Evolutionary conservation across 2,888 invertebrate genomes (phyloP).

Genomic region (Crematogaster levior): DNA sequence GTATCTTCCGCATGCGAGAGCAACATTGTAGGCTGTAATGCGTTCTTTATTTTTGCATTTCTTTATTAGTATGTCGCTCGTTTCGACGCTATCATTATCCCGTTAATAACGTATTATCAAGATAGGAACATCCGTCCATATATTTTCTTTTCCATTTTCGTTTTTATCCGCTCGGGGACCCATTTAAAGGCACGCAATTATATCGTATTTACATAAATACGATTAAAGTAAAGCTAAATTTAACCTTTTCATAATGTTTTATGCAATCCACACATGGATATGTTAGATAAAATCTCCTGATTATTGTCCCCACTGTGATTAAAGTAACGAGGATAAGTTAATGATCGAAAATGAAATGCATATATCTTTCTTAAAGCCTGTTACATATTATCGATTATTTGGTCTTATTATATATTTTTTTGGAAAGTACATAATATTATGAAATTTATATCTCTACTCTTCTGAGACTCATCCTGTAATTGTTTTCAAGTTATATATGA

Average conservation of each 20-base stretch:
- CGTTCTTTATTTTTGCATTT: slow-evolving; percentile 24
- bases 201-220: slow-evolving; percentile 14
- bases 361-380: not conserved
- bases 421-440: not conserved
- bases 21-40: slow-evolving; percentile 20
- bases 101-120: slow-evolving; percentile 35
- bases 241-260: not conserved
- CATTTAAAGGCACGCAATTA: slow-evolving; percentile 2
- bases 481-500: not conserved
- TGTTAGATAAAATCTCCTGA: slow-evolving; percentile 4
- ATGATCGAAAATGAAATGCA: not conserved
- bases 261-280: not conserved
- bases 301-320: slow-evolving; percentile 10
- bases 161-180: not conserved
- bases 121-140: not conserved
- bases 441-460: not conserved
- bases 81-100: slow-evolving; percentile 7
- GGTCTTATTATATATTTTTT: not conserved
- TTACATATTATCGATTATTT: not conserved
- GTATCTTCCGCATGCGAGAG: slow-evolving; percentile 10
- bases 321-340: not conserved
- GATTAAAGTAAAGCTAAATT: not conserved
- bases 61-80: slow-evolving; percentile 5
- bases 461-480: not conserved
- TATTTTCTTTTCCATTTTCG: slow-evolving; percentile 26